A percentile compares a stretch with the other conserved stretches of the same genome.
Conservation (phyloP, 2,797 vertebrate genomes). For the Prionace glauca region DNA sequence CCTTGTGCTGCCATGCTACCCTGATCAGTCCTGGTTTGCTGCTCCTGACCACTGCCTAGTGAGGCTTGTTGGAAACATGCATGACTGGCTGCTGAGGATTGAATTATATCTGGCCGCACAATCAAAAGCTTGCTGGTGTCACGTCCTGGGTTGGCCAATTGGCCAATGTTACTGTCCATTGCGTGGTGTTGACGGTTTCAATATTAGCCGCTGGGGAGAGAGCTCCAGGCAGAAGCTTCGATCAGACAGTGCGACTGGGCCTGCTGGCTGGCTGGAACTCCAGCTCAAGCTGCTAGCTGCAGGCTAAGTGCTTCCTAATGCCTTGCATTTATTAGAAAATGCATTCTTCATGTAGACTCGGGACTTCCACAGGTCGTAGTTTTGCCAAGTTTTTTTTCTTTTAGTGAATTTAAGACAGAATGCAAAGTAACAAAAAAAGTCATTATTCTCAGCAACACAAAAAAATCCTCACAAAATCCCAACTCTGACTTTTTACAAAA, state of each 20-base stretch:
- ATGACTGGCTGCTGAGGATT: neutral
- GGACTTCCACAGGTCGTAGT: neutral
- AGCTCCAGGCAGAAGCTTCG: neutral
- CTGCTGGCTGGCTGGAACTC: neutral
- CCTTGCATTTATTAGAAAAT: neutral
- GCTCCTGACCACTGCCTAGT: neutral
- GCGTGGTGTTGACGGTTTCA: neutral
- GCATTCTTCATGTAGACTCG: neutral
- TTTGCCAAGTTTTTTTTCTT: neutral
- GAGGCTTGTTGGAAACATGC: neutral
- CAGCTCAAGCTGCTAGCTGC: neutral
- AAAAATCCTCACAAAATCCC: neutral
- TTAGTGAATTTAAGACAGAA: neutral
- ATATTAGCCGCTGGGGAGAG: neutral
- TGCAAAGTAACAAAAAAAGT: neutral
- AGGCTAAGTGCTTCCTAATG: slow-evolving; percentile 8
- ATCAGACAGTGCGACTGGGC: neutral
- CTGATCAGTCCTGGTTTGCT: neutral
- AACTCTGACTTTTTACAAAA: neutral
- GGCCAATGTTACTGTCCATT: neutral
- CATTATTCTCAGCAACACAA: neutral
- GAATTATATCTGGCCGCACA: neutral
- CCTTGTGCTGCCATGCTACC: too few species aligned
- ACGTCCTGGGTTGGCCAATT: neutral
- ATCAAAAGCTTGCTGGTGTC: neutral